These are phyloP conservation scores for Perca fluviatilis DNA, from an alignment of 2,113 vertebrate genomes.

Conservation along the genomic window DNA sequence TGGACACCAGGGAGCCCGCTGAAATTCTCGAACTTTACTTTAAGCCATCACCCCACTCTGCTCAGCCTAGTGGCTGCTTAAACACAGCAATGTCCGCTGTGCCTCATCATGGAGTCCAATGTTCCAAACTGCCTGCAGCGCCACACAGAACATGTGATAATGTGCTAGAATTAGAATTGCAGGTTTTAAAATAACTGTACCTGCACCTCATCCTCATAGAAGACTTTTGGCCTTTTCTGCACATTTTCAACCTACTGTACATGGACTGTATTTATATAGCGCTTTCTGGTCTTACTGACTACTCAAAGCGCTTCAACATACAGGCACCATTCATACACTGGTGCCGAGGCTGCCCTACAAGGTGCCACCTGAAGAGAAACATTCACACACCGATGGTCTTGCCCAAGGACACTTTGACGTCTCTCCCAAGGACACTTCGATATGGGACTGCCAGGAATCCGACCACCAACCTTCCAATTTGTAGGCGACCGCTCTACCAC, in stretches of 20 bases:
- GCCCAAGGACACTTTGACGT: no score
- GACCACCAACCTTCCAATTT: no score
- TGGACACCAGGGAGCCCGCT: conserved; percentile 63
- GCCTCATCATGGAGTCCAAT: neutral
- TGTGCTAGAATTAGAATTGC: neutral
- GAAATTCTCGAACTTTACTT: conserved; percentile 62
- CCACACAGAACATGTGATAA: neutral
- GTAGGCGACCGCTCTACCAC: no score
- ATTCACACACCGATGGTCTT: no score
- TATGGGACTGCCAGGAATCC: no score
- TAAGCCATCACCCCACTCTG: conserved; percentile 26
- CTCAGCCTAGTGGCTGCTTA: conserved; percentile 15
- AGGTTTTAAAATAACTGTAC: neutral
- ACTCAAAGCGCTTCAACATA: no score
- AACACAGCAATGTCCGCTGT: conserved; percentile 46
- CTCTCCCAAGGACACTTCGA: no score
- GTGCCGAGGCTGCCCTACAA: no score
- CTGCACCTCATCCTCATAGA: neutral
- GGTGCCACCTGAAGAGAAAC: no score
- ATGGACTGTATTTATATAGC: no score
- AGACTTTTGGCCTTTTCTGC: neutral
- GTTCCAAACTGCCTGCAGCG: neutral
- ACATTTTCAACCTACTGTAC: neutral
- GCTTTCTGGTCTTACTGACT: no score
- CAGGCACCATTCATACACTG: no score